Percentiles rank a stretch among this genome's conserved stretches.
These are phyloP conservation scores for Embiotoca jacksoni DNA, from an alignment of 2,113 vertebrate genomes.

Conservation along the genomic window DNA sequence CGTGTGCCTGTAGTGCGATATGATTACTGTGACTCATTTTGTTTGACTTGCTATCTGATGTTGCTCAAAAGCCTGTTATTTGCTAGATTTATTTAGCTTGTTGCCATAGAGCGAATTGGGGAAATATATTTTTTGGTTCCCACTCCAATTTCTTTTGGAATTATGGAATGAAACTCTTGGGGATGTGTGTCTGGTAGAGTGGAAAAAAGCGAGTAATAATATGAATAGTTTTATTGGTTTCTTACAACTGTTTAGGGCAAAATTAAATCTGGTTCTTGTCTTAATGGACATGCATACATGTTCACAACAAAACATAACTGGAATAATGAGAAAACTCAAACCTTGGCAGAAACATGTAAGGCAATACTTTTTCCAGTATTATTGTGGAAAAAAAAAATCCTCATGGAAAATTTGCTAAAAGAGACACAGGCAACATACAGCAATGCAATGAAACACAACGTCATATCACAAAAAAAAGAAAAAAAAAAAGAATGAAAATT, in stretches of 20 bases:
- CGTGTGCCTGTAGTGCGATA: conserved; percentile 12
- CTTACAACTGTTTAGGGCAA: conserved; percentile 51
- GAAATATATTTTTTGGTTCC: conserved; percentile 42
- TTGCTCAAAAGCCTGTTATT: conserved; percentile 49
- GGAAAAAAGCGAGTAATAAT: conserved; percentile 56
- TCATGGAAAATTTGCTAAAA: background rate
- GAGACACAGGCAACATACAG: background rate
- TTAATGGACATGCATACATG: conserved; percentile 47
- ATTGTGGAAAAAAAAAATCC: conserved; percentile 13
- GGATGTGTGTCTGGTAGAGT: conserved; percentile 35
- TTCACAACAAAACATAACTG: conserved; percentile 1
- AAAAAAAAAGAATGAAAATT: conserved; percentile 18
- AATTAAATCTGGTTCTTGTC: conserved; percentile 52
- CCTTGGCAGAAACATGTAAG: conserved; percentile 11
- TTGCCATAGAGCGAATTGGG: conserved; percentile 11
- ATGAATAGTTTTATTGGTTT: conserved; percentile 35
- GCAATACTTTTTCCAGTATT: conserved; percentile 15
- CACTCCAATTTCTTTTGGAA: conserved; percentile 41
- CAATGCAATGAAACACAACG: conserved; percentile 25
- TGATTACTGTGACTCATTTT: conserved; percentile 39
- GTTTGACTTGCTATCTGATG: conserved; percentile 30
- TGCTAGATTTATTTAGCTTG: conserved; percentile 41
- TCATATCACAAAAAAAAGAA: conserved; percentile 7
- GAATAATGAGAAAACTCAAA: conserved; percentile 37
- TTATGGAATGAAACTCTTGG: conserved; percentile 65